Base-by-base conservation (phyloP, 1,140 invertebrate genomes). In the Calliopsis andreniformis region DNA sequence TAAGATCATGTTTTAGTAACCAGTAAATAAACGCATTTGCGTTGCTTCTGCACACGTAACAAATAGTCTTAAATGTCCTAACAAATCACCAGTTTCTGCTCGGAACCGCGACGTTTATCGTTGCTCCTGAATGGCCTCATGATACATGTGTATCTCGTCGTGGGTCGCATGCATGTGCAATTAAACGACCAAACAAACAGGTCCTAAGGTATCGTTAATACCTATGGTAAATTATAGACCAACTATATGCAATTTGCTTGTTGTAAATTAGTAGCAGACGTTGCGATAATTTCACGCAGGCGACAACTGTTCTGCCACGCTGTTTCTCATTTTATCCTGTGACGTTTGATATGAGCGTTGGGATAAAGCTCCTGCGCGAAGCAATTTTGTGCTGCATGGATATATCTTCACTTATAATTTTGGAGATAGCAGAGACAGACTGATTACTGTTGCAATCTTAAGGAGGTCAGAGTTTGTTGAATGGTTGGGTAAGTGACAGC, bases 161-260 rank as follows among this genome's bases (percentile, higher is more conserved):
- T 32, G 30, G 63, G 45, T 39, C 47, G n/a, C 12, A 23, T 16
- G 28, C 67, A 28, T 28, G 67, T 16, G n/a, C 53, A 58, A 70
- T 70, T 58, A 32, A 69, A 69, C 53, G 55, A 20, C 39, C 53
- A 69, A 69, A 28, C 35, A 69, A 59, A 59, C 28, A 59, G 28
- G 16, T 32, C n/a, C 67, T 45, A 14, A 39, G 8, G 39, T 32
- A 32, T 42, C 49, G 49, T 42, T 55, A 58, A 58, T 58, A 58
- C 25, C 39, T 3, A 16, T 7, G 14, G 18, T 69, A 69, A 69
- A 53, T 69, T 69, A 47, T 59, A 53, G 28, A 8, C n/a, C 3
- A 20, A 6, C 53, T 42, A 23, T 2, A 18, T 47, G 53, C 25
- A 59, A 69, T 69, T 69, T 59, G 67, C 39, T 39, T 20, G 8